phyloP scores from a whole-genome alignment of 2,797 vertebrate genomes.

The Poecilia picta region DNA sequence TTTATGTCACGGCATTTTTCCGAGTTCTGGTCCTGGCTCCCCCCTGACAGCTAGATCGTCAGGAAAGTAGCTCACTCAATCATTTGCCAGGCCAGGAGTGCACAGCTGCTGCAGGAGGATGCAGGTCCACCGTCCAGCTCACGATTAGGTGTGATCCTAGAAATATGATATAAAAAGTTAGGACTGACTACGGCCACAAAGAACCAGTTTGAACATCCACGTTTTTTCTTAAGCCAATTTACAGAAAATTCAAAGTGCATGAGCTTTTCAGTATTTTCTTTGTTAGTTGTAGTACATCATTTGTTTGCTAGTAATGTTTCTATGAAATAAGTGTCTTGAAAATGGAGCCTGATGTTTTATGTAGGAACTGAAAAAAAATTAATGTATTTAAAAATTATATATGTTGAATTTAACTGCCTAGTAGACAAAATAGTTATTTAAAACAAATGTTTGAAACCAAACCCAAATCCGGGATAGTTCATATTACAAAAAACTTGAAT shows the following conservation, averaged over 20 bases:
- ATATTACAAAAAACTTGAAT: too few species aligned
- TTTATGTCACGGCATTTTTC: slow-evolving; percentile 47
- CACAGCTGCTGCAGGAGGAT: slow-evolving; percentile 64
- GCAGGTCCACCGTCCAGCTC: slow-evolving; percentile 56
- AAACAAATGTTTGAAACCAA: slow-evolving; percentile 11
- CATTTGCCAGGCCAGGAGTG: slow-evolving; percentile 52
- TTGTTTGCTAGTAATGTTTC: background rate
- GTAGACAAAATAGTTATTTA: slow-evolving; percentile 18
- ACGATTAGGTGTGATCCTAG: slow-evolving; percentile 65
- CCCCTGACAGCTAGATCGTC: slow-evolving; percentile 39
- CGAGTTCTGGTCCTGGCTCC: slow-evolving; percentile 41
- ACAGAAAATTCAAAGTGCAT: slow-evolving; percentile 25
- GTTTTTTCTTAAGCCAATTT: slow-evolving; percentile 28
- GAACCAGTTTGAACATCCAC: slow-evolving; percentile 40
- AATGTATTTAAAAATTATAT: background rate
- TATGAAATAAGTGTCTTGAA: slow-evolving; percentile 2
- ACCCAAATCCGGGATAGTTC: background rate
- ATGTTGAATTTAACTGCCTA: background rate
- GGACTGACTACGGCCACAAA: slow-evolving; percentile 55
- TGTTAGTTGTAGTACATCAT: background rate
- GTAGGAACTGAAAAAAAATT: background rate
- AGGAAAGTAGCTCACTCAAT: slow-evolving; percentile 53
- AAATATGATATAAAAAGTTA: slow-evolving; percentile 72
- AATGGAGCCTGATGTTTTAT: background rate
- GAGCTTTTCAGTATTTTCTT: slow-evolving; percentile 7